These are phyloP conservation scores for Procavia capensis DNA, from an alignment of 2,113 vertebrate species.

Conservation along the genomic window DNA sequence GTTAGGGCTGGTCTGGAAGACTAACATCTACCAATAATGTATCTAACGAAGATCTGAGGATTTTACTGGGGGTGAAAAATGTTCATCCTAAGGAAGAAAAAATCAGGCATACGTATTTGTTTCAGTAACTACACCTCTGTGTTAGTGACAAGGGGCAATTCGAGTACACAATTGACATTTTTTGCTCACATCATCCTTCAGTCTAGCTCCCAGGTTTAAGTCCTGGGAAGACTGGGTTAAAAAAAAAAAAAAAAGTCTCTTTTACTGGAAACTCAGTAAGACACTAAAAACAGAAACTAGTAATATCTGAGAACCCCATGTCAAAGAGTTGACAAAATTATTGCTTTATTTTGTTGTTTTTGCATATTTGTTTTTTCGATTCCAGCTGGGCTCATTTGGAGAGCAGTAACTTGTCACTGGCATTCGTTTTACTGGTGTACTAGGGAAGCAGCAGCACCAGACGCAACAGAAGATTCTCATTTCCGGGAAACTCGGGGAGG, in stretches of 20 bases:
- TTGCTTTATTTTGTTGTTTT: not conserved
- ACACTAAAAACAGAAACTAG: not conserved
- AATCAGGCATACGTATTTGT: not conserved
- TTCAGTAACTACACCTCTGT: not conserved
- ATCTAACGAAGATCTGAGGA: not conserved
- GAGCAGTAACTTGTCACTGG: not conserved
- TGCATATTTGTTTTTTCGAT: not conserved
- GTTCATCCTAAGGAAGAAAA: not conserved
- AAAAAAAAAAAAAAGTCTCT: not conserved
- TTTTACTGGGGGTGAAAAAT: not conserved
- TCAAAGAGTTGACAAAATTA: not conserved
- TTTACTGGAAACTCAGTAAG: conserved; percentile 29
- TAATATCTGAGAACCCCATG: not conserved
- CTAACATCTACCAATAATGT: not conserved
- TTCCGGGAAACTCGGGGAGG: not conserved
- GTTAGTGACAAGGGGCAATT: not conserved
- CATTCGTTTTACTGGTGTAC: not conserved
- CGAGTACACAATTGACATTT: not conserved
- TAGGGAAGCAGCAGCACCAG: not conserved
- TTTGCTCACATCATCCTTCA: not conserved
- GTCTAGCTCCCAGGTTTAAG: not conserved
- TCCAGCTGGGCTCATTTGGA: not conserved
- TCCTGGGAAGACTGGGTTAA: not conserved
- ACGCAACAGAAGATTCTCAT: not conserved
- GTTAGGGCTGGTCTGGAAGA: conserved; percentile 28